Percentiles rank a stretch among this genome's conserved stretches.
These are phyloP conservation scores for Balaeniceps rex DNA, from an alignment of 2,113 vertebrate species.

Conservation along the genomic window DNA sequence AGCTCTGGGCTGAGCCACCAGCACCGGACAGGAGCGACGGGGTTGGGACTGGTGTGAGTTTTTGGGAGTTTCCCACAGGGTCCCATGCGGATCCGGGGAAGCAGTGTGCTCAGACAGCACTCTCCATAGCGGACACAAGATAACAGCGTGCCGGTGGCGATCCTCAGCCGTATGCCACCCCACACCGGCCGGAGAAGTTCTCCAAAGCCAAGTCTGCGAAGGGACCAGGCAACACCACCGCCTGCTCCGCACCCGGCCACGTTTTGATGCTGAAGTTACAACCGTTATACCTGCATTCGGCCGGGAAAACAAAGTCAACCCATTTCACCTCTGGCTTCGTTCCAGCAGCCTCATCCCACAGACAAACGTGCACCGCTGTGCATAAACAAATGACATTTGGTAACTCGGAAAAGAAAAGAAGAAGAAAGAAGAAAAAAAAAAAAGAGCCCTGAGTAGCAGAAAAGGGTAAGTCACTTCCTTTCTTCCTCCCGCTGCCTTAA, in stretches of 20 bases:
- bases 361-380: background rate
- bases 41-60: background rate
- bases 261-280: background rate
- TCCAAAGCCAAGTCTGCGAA: background rate
- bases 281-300: background rate
- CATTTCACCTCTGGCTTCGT: background rate
- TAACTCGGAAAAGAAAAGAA: background rate
- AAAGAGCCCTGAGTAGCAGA: background rate
- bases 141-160: background rate
- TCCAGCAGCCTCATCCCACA: background rate
- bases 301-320: background rate
- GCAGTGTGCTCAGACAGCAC: background rate
- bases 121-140: fast-evolving
- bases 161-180: background rate
- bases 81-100: background rate
- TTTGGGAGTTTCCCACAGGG: background rate
- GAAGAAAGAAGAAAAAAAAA: background rate
- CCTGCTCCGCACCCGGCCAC: fast-evolving
- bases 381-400: background rate
- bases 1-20: background rate
- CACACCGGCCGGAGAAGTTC: background rate
- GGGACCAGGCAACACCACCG: background rate
- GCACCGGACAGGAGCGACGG: fast-evolving
- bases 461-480: constrained; percentile 33
- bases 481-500: background rate